Evolutionary conservation across 2,797 vertebrate species (phyloP).

Genomic region (Hemitrygon akajei): DNA sequence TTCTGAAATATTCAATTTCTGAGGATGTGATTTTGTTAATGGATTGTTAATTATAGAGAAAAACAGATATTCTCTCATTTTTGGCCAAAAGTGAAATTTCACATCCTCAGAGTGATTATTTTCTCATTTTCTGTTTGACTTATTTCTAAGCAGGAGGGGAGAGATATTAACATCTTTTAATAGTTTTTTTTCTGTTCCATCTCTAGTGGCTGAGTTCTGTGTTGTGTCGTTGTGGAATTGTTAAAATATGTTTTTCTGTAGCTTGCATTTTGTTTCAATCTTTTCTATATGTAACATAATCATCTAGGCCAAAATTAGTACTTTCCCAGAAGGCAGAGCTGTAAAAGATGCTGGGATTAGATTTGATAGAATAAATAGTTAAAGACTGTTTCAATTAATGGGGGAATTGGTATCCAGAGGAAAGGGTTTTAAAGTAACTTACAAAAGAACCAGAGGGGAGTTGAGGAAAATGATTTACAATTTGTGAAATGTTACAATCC

Average conservation of each 20-base stretch:
- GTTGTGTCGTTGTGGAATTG: conserved; percentile 39
- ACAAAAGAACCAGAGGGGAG: not conserved
- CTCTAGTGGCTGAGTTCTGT: conserved; percentile 36
- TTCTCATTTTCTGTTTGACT: conserved; percentile 36
- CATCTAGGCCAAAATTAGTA: conserved; percentile 10
- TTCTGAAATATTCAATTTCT: conserved; percentile 24
- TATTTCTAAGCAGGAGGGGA: conserved; percentile 32
- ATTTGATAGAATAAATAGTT: not conserved
- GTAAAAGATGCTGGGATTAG: not conserved
- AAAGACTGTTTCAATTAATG: not conserved
- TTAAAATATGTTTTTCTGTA: conserved; percentile 15
- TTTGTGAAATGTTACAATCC: not conserved
- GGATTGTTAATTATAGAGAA: conserved; percentile 31
- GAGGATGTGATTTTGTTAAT: conserved; percentile 33
- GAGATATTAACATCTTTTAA: conserved; percentile 32
- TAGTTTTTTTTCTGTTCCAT: conserved; percentile 2
- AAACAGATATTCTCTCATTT: conserved; percentile 34
- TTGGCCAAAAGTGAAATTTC: not conserved
- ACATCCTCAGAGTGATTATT: conserved; percentile 21
- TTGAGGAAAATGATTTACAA: not conserved
- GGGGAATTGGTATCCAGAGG: not conserved
- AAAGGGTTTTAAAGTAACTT: not conserved
- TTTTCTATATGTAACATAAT: conserved; percentile 7
- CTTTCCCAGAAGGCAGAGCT: not conserved
- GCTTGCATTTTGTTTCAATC: conserved; percentile 12